These are phyloP conservation scores for Triplophysa dalaica DNA, from an alignment of 2,113 vertebrate species.

Conservation along the genomic window DNA sequence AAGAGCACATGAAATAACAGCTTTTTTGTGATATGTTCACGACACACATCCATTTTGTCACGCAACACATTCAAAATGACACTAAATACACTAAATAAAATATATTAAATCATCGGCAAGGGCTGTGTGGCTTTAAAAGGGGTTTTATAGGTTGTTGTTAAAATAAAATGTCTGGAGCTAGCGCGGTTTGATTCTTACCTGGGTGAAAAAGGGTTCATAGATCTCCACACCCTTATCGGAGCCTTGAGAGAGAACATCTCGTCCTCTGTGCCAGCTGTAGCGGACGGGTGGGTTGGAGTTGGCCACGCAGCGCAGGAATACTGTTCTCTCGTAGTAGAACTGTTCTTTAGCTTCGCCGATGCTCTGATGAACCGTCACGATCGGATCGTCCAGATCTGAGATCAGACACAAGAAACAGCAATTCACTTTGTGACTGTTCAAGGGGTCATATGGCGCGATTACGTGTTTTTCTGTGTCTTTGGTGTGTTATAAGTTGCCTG, in stretches of 20 bases:
- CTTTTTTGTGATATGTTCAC: too few species aligned
- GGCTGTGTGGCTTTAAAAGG: too few species aligned
- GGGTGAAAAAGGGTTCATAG: constrained; percentile 98
- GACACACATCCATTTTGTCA: too few species aligned
- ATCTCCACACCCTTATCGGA: constrained; percentile 98
- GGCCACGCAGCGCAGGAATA: constrained; percentile 95
- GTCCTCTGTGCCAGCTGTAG: constrained; percentile 94
- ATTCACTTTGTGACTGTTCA: background rate
- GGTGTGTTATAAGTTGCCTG: too few species aligned
- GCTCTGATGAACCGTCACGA: constrained; percentile 97
- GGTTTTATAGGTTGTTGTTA: too few species aligned
- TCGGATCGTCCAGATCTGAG: constrained; percentile 91
- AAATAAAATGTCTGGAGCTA: background rate
- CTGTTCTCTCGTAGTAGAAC: constrained; percentile 96
- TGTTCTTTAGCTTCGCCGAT: constrained; percentile 97
- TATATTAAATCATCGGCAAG: too few species aligned
- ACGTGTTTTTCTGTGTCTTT: too few species aligned
- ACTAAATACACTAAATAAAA: too few species aligned
- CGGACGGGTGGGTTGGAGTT: constrained; percentile 96
- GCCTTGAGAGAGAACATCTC: constrained; percentile 91
- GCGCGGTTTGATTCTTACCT: constrained; percentile 76
- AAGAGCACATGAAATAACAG: too few species aligned
- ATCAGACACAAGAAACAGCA: constrained; percentile 14
- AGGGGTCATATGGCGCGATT: too few species aligned
- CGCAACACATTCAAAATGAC: too few species aligned